A percentile compares a stretch with the other conserved stretches of the same genome.
phyloP scores from a whole-genome alignment of 2,113 vertebrate species.

The Poecilia latipinna region DNA sequence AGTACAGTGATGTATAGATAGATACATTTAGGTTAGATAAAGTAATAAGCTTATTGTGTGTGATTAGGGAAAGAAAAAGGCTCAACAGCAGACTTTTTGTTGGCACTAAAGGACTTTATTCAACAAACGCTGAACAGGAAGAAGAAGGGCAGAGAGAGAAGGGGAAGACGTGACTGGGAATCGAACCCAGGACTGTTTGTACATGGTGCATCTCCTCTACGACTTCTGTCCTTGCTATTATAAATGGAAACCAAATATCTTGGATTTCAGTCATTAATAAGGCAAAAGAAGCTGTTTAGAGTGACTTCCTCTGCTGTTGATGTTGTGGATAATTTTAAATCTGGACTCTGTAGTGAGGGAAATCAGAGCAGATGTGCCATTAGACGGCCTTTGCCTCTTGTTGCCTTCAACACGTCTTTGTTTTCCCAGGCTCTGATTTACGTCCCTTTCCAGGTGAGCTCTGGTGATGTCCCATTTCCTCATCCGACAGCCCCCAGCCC shows the following conservation, averaged over 20 bases:
- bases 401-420: slow-evolving; percentile 59
- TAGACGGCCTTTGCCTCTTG: slow-evolving; percentile 39
- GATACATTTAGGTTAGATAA: background rate
- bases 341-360: background rate
- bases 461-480: slow-evolving; percentile 59
- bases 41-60: background rate
- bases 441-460: slow-evolving; percentile 57
- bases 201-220: too few relatives aligned
- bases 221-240: background rate
- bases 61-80: background rate
- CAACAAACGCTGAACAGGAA: too few relatives aligned
- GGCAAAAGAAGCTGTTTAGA: background rate
- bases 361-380: slow-evolving; percentile 34
- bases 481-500: slow-evolving; percentile 43
- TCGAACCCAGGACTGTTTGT: too few relatives aligned
- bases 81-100: background rate
- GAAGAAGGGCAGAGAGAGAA: too few relatives aligned
- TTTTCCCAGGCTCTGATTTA: slow-evolving; percentile 62
- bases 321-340: background rate
- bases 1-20: too few relatives aligned
- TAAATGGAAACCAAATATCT: background rate
- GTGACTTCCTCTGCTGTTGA: background rate
- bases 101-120: too few relatives aligned
- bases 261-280: background rate
- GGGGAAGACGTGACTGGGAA: too few relatives aligned